Evolutionary conservation across 1,140 invertebrate species (phyloP).

Genomic region (Nebria ingens): DNA sequence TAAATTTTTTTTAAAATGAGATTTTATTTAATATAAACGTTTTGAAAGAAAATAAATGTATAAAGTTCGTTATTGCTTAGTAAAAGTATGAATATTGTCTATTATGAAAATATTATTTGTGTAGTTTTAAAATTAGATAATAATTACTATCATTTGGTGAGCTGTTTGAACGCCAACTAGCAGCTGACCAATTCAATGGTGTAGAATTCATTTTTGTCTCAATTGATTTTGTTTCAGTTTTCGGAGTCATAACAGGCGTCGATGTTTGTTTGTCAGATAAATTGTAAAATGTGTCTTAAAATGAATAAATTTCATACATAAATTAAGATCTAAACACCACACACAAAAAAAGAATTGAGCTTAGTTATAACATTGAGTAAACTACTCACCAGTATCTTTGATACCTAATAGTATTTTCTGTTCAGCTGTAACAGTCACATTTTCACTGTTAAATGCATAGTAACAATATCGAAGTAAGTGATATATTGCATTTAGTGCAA

Average conservation of each 20-base stretch:
- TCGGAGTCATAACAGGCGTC: conserved; percentile 14
- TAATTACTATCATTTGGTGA: conserved; percentile 25
- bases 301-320: too few species aligned
- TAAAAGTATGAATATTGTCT: too few species aligned
- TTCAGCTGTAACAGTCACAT: conserved; percentile 28
- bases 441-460: conserved; percentile 25
- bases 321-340: too few species aligned
- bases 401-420: conserved; percentile 34
- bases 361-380: background rate
- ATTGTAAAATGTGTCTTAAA: conserved; percentile 23
- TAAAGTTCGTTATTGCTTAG: too few species aligned
- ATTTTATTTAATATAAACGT: too few species aligned
- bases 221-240: conserved; percentile 20
- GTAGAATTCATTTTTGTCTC: conserved; percentile 18
- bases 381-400: conserved; percentile 23
- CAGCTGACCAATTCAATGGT: conserved; percentile 29
- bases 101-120: too few species aligned
- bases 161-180: conserved; percentile 28
- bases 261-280: conserved; percentile 20
- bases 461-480: conserved; percentile 34
- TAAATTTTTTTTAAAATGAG: too few species aligned
- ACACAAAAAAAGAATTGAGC: too few species aligned
- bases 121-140: too few species aligned
- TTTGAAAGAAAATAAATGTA: too few species aligned
- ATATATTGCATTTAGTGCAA: conserved; percentile 33